A percentile compares a stretch with the other conserved stretches of the same genome.
Conservation (phyloP, 2,113 vertebrate species). For the Caloenas nicobarica region DNA sequence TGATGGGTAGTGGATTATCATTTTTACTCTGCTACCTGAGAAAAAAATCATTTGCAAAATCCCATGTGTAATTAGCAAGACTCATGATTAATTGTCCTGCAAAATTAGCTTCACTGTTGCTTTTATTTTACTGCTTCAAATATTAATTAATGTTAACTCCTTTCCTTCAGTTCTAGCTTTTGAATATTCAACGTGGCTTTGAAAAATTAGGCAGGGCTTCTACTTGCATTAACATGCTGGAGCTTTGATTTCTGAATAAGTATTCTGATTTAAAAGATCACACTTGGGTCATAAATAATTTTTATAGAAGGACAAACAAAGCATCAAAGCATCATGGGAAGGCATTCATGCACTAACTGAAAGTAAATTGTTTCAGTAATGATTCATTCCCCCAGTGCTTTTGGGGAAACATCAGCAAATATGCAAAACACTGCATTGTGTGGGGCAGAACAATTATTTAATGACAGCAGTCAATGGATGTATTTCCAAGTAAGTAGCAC, state of each 20-base stretch:
- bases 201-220: conserved; percentile 89
- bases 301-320: conserved; percentile 91
- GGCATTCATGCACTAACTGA: conserved; percentile 85
- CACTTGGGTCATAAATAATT: conserved; percentile 92
- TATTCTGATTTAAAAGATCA: conserved; percentile 88
- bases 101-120: conserved; percentile 99
- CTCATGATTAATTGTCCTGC: conserved; percentile 99
- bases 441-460: conserved; percentile 67
- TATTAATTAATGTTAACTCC: conserved; percentile 99
- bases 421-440: conserved; percentile 79
- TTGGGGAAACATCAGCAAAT: conserved; percentile 83
- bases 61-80: conserved; percentile 99
- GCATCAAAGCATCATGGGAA: conserved; percentile 85
- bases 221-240: conserved; percentile 81
- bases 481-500: conserved; percentile 54
- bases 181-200: conserved; percentile 96
- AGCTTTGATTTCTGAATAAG: conserved; percentile 89
- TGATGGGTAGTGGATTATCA: conserved; percentile 94
- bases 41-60: conserved; percentile 98
- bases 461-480: conserved; percentile 35
- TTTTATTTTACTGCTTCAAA: conserved; percentile 99
- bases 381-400: conserved; percentile 83
- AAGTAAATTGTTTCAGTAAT: conserved; percentile 92
- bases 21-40: conserved; percentile 94
- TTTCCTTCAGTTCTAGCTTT: conserved; percentile 88